A percentile compares a stretch with the other conserved stretches of the same genome.
These are phyloP conservation scores for Cyphomyrus plagiostoma DNA, from an alignment of 2,113 vertebrate species.

Conservation along the genomic window DNA sequence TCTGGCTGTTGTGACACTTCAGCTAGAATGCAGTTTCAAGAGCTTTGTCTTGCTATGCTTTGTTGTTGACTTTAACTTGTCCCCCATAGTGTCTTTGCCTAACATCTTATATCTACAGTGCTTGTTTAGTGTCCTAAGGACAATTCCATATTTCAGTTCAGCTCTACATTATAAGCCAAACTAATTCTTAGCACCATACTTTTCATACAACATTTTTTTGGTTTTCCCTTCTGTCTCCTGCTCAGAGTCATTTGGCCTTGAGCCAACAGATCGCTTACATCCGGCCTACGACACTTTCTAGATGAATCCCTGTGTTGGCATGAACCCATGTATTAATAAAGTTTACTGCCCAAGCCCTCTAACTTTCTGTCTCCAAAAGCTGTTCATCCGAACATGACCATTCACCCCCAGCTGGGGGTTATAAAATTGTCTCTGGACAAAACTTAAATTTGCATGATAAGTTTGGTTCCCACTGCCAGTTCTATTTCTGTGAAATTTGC, in stretches of 20 bases:
- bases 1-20: not conserved
- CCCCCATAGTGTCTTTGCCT: not conserved
- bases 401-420: not conserved
- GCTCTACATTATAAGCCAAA: not conserved
- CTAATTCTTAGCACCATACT: not conserved
- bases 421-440: not conserved
- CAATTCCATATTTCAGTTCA: not conserved
- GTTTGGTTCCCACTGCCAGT: not conserved
- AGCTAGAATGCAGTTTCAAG: not conserved
- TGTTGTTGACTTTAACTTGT: not conserved
- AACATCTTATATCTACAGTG: not conserved
- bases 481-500: not conserved
- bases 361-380: not conserved
- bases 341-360: not conserved
- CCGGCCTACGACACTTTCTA: not conserved
- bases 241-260: not conserved
- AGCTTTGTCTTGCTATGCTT: not conserved
- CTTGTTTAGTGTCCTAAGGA: not conserved
- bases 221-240: not conserved
- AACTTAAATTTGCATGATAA: not conserved
- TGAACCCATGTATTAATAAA: not conserved
- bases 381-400: not conserved
- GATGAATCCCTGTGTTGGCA: not conserved
- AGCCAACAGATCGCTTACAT: not conserved
- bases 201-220: not conserved